Evolutionary conservation across 2,797 vertebrate species (phyloP), one percentile per base, ranked within the genome.

Genomic region (Coccyzus lansbergi): DNA sequence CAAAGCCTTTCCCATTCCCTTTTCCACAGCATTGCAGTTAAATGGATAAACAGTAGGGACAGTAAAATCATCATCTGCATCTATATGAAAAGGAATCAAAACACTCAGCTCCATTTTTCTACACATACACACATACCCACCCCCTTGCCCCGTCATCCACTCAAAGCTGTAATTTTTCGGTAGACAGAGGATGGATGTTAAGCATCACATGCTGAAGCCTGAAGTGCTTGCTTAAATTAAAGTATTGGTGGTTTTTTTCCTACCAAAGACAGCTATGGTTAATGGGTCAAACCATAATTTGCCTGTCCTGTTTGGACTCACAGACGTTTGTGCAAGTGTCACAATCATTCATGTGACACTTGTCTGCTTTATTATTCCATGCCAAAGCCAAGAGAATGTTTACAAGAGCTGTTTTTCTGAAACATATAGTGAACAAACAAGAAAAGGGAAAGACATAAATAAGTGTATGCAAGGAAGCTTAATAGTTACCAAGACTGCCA

Each of bases 311-410:
- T 88, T 70, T 56, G 85, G 92, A 90, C 83, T 95, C 64, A 91
- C 60, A 92, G 86, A 94, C 68, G 67, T 88, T 74, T 96, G 86
- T 88, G 92, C 94, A 94, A 96, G 92, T 96, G 94, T 90, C 94
- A 95, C 87, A 93, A 58, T 88, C 92, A 90, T 92, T 95, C 94
- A 96, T 79, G 93, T 95, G 94, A 95, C 94, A 95, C 70, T 92
- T 58, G 87, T 88, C 96, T 95, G 83, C 94, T 88, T 95, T 95
- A 92, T 94, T 94, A 96, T 86, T 93, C 91, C 83, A 67, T 44
- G 91, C 88, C 90, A 95, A 93, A 88, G 74, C 85, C 5, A 20
- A 86, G 86, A 59, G 84, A 92, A 94, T 90, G 70, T 79, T 95
- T 82, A 79, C 77, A 77, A 58, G 92, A 77, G 92, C 79, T 68